Base-by-base conservation (phyloP, 2,888 invertebrate species). In the Drosophila rellima region DNA sequence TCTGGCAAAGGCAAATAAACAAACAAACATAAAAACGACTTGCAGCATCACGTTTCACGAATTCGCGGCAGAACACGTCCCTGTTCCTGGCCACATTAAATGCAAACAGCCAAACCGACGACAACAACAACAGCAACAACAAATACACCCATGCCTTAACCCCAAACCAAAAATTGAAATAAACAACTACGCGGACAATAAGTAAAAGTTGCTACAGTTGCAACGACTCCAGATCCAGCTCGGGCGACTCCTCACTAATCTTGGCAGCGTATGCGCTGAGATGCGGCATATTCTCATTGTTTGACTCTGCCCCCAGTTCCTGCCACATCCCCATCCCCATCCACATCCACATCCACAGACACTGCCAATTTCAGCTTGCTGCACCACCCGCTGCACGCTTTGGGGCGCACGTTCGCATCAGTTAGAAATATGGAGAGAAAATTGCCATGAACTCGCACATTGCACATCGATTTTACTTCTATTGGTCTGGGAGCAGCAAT, bases 21-120 rank as follows among this genome's bases (percentile, higher is more conserved):
- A 70, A 70, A 77, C 60, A 56, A 72, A 63, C 67, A 66, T 15
- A 77, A 59, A 77, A 80, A 80, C 88, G 87, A 89, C 89, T 85
- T 84, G 78, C 80, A 82, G 89, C 85, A 89, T 86, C 86, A 86
- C 86, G 89, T 86, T 86, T 86, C 86, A 86, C 86, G 86, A 86
- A 89, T 88, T 86, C 89, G 83, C 88, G 83, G 85, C 86, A 83
- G 80, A 85, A 85, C 87, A 83, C 84, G 87, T 82, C 80, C 74
- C 80, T 78, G 65, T 77, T 80, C 66, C 80, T 74, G 77, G 86
- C 64, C 83, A 76, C 82, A 82, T 86, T 82, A 81, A 82, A 82
- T 81, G 81, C 86, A 82, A 83, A 86, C 82, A 77, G 76, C 55
- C 73, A 75, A 73, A 65, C 69, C 64, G 31, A 47, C 60, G 48